Base-by-base conservation (phyloP, 2,797 vertebrate species). In the Leucoraja ocellata region DNA sequence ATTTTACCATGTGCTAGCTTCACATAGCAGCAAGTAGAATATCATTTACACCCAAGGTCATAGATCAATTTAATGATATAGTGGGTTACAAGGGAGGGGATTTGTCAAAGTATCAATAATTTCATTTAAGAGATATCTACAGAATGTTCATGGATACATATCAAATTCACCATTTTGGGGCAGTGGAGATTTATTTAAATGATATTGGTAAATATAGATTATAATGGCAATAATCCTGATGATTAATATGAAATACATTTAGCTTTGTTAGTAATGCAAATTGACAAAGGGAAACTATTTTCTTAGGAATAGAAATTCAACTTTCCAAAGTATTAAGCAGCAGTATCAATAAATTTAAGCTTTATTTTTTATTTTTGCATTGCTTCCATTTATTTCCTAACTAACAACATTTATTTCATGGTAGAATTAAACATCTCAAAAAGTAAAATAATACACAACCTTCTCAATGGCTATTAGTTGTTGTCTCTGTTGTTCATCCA, bases 391-490 rank as follows among this genome's bases (percentile, higher is more conserved):
- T 32, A 36, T 25, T 2, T 58, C 16, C n/a, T 28, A 21, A 83
- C 25, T 83, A 61, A 4, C 10, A 61, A 68, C 2, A 65, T 36
- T 86, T 16, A 14, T 65, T 88, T 65, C 32, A 28, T 4, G 1
- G 28, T 54, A 1, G 13, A 21, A 83, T 84, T 13, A 74, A 74
- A 92, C 25, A 74, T 91, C 71, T 39, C 36, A 46, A 7, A 63
- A 21, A 54, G 25, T 74, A 5, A 91, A 92, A 86, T 32, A n/a
- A 23, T 68, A 68, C 90, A 76, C 16, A 88, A 99, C 99, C 98
- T 99, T 98, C 95, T 99, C 98, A 94, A 99, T 94, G 61, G 97
- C 97, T 95, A 97, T 95, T 94, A 98, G 96, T 96, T 99, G 99
- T 94, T 98, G 98, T 93, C 96, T 98, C 95, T 99, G 98, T 79